Conservation (phyloP, 2,797 vertebrate genomes). For the Saguinus oedipus region DNA sequence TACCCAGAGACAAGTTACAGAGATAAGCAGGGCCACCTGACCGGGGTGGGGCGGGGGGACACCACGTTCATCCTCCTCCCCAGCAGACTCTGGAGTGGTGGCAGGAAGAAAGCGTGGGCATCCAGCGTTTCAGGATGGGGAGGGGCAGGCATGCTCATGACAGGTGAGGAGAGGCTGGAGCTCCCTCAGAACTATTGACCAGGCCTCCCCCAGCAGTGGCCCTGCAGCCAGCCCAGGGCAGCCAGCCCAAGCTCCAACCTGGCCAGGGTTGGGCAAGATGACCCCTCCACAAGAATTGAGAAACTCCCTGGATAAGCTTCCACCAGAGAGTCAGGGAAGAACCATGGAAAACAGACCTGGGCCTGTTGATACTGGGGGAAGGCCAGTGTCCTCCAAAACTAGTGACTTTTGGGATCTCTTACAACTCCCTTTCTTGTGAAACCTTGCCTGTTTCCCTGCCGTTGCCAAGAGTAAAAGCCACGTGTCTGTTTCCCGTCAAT, state of each 20-base stretch:
- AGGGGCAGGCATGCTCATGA: rapidly evolving
- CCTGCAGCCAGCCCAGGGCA: background rate
- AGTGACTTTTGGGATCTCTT: background rate
- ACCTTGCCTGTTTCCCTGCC: background rate
- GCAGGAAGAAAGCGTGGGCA: rapidly evolving
- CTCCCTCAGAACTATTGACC: rapidly evolving
- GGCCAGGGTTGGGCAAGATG: background rate
- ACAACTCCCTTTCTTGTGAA: background rate
- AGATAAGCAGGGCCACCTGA: too few relatives aligned
- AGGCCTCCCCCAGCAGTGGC: background rate
- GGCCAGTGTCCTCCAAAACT: background rate
- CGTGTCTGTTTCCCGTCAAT: rapidly evolving
- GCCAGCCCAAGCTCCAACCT: background rate
- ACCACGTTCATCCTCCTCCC: background rate
- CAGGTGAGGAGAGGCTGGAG: rapidly evolving
- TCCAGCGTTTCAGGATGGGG: background rate
- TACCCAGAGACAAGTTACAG: too few relatives aligned
- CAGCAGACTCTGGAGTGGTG: background rate
- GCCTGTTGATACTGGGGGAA: background rate
- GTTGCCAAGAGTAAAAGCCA: background rate
- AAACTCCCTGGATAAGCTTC: background rate
- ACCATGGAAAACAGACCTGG: background rate
- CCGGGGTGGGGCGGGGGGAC: too few relatives aligned
- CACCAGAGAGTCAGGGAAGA: background rate
- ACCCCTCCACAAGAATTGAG: background rate